Conservation (phyloP, 2,113 vertebrate genomes). For the Melanostigma gelatinosum region DNA sequence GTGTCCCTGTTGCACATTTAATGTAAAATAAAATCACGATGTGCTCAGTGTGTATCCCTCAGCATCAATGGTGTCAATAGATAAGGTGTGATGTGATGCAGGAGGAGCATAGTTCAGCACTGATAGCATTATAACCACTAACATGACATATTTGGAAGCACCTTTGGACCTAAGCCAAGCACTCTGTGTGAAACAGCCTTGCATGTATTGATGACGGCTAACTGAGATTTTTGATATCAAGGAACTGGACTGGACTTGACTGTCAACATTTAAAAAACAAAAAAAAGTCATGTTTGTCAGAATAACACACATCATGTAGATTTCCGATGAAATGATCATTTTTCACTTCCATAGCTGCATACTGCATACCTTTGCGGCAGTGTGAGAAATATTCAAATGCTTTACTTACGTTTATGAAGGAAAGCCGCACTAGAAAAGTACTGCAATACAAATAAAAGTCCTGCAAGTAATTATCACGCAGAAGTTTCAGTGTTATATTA, state of each 20-base stretch:
- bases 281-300: background rate
- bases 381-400: background rate
- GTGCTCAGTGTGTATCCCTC: background rate
- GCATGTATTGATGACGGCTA: background rate
- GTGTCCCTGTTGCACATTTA: background rate
- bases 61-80: background rate
- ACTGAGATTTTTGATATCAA: constrained; percentile 11
- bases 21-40: background rate
- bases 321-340: background rate
- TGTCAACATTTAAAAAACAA: background rate
- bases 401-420: background rate
- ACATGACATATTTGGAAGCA: constrained; percentile 32
- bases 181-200: background rate
- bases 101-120: constrained; percentile 41
- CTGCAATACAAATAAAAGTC: background rate
- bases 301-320: background rate
- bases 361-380: background rate
- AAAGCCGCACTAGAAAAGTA: background rate
- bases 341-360: background rate
- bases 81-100: constrained; percentile 31
- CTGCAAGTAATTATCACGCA: background rate
- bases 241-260: background rate
- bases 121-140: constrained; percentile 24
- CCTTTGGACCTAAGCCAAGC: constrained; percentile 57
- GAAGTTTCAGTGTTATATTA: background rate